Conservation (phyloP, 2,888 invertebrate species). For the Campopleginae sp. region DNA sequence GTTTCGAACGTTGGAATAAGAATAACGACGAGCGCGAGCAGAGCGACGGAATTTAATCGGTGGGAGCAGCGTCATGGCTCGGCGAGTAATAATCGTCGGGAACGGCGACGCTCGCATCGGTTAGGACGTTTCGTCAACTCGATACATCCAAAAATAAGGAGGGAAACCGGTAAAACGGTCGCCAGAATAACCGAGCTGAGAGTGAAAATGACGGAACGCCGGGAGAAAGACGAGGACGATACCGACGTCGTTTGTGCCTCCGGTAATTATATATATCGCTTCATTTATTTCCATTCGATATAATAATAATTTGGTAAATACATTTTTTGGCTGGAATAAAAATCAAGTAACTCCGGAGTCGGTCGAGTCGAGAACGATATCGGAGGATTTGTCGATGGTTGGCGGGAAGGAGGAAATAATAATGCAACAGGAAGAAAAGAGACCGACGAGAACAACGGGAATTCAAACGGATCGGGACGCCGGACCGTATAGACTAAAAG, state of each 20-base stretch:
- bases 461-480: constrained; percentile 84
- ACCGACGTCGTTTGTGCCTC: constrained; percentile 71
- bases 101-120: constrained; percentile 65
- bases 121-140: constrained; percentile 70
- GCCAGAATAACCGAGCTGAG: constrained; percentile 76
- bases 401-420: constrained; percentile 69
- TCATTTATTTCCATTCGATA: too few species aligned
- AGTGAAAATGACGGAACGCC: constrained; percentile 77
- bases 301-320: too few species aligned
- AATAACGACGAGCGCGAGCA: constrained; percentile 36
- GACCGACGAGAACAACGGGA: constrained; percentile 74
- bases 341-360: constrained; percentile 62
- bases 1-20: constrained; percentile 70
- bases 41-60: constrained; percentile 19
- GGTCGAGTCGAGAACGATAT: constrained; percentile 69
- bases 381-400: constrained; percentile 74
- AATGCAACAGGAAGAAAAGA: constrained; percentile 45
- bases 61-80: constrained; percentile 55
- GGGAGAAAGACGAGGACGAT: constrained; percentile 70
- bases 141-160: constrained; percentile 71
- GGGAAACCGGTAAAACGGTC: constrained; percentile 56
- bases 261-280: constrained; percentile 67
- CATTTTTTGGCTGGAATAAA: neutral
- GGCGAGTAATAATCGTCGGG: constrained; percentile 55
- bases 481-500: constrained; percentile 86